Base-by-base conservation (phyloP, 2,797 vertebrate species). In the Benthosema pterotum region DNA sequence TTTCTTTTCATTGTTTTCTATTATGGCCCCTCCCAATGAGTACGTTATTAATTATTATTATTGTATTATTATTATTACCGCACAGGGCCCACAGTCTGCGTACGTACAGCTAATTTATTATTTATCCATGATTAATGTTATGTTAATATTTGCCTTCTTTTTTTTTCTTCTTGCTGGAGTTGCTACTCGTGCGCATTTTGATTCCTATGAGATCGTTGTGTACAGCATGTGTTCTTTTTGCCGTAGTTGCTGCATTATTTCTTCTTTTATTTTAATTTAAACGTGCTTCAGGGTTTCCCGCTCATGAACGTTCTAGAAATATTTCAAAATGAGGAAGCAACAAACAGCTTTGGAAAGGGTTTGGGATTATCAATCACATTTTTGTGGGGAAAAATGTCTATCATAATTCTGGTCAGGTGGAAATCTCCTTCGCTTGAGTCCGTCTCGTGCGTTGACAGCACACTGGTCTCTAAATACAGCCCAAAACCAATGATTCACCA, bases 201-300 rank as follows among this genome's bases (percentile, higher is more conserved):
- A 88, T 88, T 80, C n/a, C n/a, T n/a, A n/a, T n/a, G n/a, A n/a
- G n/a, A n/a, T n/a, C n/a, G 81, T 92, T 72, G 89, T 89, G 91
- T 92, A 90, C 89, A 88, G 93, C 92, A 93, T 93, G 92, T 87
- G 92, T 90, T 75, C 91, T 91, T 79, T 89, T 85, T 80, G 83
- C 85, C 70, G 83, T 91, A 91, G 88, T 90, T 80, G 83, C 85
- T 69, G 83, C 90, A 90, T 87, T 90, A 87, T 87, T 83, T 82
- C 65, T 85, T 87, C 87, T 74, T 87, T 73, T 78, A 84, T 92
- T 91, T 68, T 79, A 75, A 72, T 74, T 79, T 81, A 80, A n/a
- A 77, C 63, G 85, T 91, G 88, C 80, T 90, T 83, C 52, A 60
- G 32, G 32, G 32, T 32, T 32, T 8, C 32, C 32, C 7, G 0